A percentile compares a stretch with the other conserved stretches of the same genome.
phyloP scores from a whole-genome alignment of 2,797 vertebrate genomes.

The Rousettus madagascariensis region DNA sequence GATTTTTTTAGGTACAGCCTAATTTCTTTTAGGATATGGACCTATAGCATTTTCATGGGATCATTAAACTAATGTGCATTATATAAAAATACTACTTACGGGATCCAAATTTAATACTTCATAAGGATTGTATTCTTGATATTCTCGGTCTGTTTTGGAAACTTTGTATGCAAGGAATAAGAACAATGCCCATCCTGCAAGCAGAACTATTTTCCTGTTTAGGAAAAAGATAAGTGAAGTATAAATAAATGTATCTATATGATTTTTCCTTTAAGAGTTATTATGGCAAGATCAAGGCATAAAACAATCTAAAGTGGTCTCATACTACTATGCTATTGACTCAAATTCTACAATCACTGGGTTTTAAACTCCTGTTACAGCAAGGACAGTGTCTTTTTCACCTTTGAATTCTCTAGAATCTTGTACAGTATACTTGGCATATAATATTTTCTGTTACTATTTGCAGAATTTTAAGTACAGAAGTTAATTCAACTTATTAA shows the following conservation, averaged over 20 bases:
- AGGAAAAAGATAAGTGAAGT: conserved; percentile 61
- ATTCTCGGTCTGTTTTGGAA: conserved; percentile 97
- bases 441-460: conserved; percentile 31
- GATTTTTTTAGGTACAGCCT: conserved; percentile 27
- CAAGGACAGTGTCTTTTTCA: not conserved
- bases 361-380: not conserved
- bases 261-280: conserved; percentile 48
- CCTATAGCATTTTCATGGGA: not conserved
- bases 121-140: conserved; percentile 99
- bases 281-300: conserved; percentile 26
- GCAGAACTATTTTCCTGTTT: conserved; percentile 93
- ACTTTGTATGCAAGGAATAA: conserved; percentile 98
- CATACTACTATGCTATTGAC: not conserved
- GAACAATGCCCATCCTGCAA: conserved; percentile 97
- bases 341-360: conserved; percentile 1
- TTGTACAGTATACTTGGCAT: not conserved
- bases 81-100: conserved; percentile 86
- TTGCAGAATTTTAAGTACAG: conserved; percentile 38
- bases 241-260: not conserved
- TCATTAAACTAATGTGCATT: conserved; percentile 40
- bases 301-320: not conserved
- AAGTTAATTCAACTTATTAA: conserved; percentile 29
- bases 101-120: conserved; percentile 96
- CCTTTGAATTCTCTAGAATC: conserved; percentile 27
- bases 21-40: conserved; percentile 27